These are phyloP conservation scores for Troides oblongomaculatus DNA, from an alignment of 2,888 invertebrate species.

Conservation along the genomic window DNA sequence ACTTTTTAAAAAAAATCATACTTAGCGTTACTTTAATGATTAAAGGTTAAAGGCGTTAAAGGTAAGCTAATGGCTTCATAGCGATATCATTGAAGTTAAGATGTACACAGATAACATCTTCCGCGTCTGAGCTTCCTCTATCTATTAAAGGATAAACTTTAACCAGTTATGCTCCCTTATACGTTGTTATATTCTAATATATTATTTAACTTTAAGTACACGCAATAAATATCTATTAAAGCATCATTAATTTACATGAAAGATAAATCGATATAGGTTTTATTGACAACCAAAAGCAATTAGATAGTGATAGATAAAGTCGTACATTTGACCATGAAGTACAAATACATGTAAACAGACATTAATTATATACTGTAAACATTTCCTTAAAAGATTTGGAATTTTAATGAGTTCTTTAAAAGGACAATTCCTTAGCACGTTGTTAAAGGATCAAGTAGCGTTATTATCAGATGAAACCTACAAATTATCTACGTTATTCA, in stretches of 20 bases:
- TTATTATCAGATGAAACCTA: not conserved
- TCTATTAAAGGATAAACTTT: not conserved
- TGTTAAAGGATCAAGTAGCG: not conserved
- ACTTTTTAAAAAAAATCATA: not conserved
- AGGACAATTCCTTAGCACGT: not conserved
- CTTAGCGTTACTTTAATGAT: not conserved
- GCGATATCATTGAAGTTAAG: not conserved
- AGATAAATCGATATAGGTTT: not conserved
- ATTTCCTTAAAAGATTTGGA: not conserved
- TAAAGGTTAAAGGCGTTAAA: conserved; percentile 6
- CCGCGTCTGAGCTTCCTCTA: not conserved
- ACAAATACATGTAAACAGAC: too few species aligned
- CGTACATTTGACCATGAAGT: too few species aligned
- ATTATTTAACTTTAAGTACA: too few species aligned
- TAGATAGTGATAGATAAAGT: too few species aligned
- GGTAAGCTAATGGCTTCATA: conserved; percentile 15
- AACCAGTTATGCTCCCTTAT: not conserved
- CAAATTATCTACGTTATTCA: too few species aligned
- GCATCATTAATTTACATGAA: not conserved
- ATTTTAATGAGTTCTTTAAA: not conserved
- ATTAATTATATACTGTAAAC: too few species aligned
- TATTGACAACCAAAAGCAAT: too few species aligned
- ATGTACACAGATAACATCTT: conserved; percentile 9
- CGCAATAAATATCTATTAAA: too few species aligned
- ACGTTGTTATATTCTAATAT: too few species aligned